Evolutionary conservation across 2,888 invertebrate species (phyloP).

Genomic region (Bembecia ichneumoniformis): DNA sequence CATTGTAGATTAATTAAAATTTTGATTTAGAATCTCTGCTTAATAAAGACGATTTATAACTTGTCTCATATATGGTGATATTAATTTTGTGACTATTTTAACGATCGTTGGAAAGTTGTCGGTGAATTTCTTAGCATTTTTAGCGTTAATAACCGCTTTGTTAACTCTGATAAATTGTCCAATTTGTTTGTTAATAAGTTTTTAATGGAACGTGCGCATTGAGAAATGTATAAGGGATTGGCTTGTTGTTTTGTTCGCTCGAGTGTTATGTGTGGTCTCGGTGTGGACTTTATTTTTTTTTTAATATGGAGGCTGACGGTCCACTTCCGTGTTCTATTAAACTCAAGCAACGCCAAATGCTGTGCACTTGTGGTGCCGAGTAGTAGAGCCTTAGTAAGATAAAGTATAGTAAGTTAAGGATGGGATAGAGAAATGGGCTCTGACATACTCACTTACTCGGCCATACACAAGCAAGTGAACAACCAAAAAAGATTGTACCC

Average conservation of each 20-base stretch:
- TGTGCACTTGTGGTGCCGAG: too few species aligned
- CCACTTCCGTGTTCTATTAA: too few species aligned
- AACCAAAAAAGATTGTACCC: too few species aligned
- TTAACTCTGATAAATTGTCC: slow-evolving; percentile 33
- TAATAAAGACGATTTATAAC: neutral
- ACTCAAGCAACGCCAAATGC: too few species aligned
- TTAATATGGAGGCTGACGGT: too few species aligned
- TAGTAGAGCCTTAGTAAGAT: too few species aligned
- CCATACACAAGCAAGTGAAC: too few species aligned
- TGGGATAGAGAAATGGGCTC: too few species aligned
- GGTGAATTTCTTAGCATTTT: neutral
- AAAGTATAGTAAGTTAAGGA: too few species aligned
- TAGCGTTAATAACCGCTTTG: slow-evolving; percentile 12
- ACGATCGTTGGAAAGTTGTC: neutral
- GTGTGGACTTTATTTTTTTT: neutral
- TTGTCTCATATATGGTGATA: neutral
- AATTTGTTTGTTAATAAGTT: slow-evolving; percentile 19
- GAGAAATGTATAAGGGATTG: neutral
- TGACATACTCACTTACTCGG: too few species aligned
- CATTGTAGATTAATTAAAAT: neutral
- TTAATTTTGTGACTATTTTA: neutral
- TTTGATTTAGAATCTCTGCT: neutral
- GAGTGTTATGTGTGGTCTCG: neutral
- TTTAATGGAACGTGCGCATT: slow-evolving; percentile 1
- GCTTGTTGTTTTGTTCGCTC: neutral